A percentile compares a stretch with the other conserved stretches of the same genome.
These are phyloP conservation scores for Hemichromis elongatus DNA, from an alignment of 2,113 vertebrate species.

Conservation along the genomic window DNA sequence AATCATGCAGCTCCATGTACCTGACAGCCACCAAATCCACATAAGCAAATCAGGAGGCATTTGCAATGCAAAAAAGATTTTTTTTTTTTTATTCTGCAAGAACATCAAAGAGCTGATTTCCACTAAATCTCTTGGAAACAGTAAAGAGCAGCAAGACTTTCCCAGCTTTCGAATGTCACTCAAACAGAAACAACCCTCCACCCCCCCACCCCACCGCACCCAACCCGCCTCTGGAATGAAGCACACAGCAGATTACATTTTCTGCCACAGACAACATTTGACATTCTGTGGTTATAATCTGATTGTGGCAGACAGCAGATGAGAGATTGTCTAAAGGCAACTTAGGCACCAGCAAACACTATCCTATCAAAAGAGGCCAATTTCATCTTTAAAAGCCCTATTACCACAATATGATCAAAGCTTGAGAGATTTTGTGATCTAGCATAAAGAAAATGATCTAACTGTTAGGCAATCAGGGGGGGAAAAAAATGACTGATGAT, in stretches of 20 bases:
- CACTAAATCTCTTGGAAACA: not conserved
- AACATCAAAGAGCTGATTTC: conserved; percentile 26
- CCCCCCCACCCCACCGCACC: not conserved
- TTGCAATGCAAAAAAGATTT: conserved; percentile 46
- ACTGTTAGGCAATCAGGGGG: conserved; percentile 10
- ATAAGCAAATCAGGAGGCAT: conserved; percentile 24
- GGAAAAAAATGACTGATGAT: not conserved
- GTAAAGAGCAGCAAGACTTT: not conserved
- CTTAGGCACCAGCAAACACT: not conserved
- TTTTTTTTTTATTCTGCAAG: not conserved
- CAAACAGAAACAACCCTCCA: not conserved
- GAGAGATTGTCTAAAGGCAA: conserved; percentile 8
- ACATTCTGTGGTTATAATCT: conserved; percentile 14
- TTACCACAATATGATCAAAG: conserved; percentile 28
- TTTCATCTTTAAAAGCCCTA: not conserved
- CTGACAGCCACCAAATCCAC: conserved; percentile 20
- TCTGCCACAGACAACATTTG: conserved; percentile 1
- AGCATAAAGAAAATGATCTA: conserved; percentile 2
- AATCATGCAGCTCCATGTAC: not conserved
- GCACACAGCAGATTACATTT: conserved; percentile 4
- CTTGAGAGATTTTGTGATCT: not conserved
- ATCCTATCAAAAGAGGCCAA: not conserved
- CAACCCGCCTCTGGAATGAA: not conserved
- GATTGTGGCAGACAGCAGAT: conserved; percentile 13
- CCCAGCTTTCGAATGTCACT: conserved; percentile 5